Conservation (phyloP, 2,113 vertebrate species). For the Poecile atricapillus region DNA sequence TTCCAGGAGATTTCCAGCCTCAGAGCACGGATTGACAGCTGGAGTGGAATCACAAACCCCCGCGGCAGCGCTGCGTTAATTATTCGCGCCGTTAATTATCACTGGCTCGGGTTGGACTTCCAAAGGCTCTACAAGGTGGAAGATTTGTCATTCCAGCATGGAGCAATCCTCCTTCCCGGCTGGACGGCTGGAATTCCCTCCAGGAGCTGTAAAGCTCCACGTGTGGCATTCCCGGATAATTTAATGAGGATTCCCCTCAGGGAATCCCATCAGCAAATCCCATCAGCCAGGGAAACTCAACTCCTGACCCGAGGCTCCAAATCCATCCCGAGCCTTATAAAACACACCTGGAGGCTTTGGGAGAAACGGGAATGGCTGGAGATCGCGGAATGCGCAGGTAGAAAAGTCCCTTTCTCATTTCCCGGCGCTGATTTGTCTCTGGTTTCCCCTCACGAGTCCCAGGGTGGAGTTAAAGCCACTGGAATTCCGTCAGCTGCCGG, state of each 20-base stretch:
- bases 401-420: not conserved
- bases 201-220: not conserved
- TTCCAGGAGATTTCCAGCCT: not conserved
- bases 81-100: not conserved
- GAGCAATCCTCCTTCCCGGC: not conserved
- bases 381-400: not conserved
- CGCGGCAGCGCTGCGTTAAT: rapidly evolving
- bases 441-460: not conserved
- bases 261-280: slow-evolving; percentile 34
- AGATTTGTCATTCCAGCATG: not conserved
- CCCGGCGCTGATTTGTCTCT: not conserved
- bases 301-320: slow-evolving; percentile 15
- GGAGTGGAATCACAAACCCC: not conserved
- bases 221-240: not conserved
- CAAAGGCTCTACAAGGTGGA: not conserved
- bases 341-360: slow-evolving; percentile 26
- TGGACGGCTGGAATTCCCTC: slow-evolving; percentile 4
- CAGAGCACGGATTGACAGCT: not conserved
- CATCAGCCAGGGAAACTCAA: not conserved
- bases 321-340: not conserved
- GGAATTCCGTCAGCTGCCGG: not conserved
- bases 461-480: not conserved
- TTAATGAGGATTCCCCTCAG: slow-evolving; percentile 42
- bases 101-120: not conserved
- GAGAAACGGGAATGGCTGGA: not conserved